Evolutionary conservation across 2,888 invertebrate species (phyloP).

Genomic region (Tuberolachnus salignus): DNA sequence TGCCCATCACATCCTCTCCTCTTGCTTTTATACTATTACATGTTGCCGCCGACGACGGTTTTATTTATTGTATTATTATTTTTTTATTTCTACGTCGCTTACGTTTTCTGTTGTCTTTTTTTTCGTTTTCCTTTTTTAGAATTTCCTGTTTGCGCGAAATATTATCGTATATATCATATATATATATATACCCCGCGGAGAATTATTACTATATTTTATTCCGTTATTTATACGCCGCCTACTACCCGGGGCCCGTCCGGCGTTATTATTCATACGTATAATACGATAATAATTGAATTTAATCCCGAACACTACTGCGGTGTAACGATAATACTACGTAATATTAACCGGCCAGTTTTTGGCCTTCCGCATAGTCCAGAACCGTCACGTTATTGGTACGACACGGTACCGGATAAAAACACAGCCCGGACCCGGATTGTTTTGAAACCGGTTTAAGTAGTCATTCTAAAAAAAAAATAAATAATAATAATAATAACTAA

Average conservation of each 20-base stretch:
- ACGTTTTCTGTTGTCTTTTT: not conserved
- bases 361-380: too few species aligned
- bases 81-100: constrained; percentile 15
- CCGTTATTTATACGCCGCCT: not conserved
- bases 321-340: too few species aligned
- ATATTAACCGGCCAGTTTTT: too few species aligned
- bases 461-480: too few species aligned
- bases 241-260: too few species aligned
- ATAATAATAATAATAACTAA: too few species aligned
- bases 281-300: constrained; percentile 32
- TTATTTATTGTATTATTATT: constrained; percentile 41
- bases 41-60: constrained; percentile 51
- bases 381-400: too few species aligned
- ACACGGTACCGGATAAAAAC: too few species aligned
- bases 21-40: constrained; percentile 49
- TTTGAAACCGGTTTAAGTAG: too few species aligned
- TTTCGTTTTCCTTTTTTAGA: not conserved
- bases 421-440: too few species aligned
- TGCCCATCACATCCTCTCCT: constrained; percentile 53
- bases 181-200: not conserved
- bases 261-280: constrained; percentile 7
- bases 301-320: constrained; percentile 12
- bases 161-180: not conserved
- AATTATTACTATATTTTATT: not conserved
- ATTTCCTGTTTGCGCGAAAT: constrained; percentile 48